Evolutionary conservation across 1,140 invertebrate genomes (phyloP).

Genomic region (Drosophila melanogaster): DNA sequence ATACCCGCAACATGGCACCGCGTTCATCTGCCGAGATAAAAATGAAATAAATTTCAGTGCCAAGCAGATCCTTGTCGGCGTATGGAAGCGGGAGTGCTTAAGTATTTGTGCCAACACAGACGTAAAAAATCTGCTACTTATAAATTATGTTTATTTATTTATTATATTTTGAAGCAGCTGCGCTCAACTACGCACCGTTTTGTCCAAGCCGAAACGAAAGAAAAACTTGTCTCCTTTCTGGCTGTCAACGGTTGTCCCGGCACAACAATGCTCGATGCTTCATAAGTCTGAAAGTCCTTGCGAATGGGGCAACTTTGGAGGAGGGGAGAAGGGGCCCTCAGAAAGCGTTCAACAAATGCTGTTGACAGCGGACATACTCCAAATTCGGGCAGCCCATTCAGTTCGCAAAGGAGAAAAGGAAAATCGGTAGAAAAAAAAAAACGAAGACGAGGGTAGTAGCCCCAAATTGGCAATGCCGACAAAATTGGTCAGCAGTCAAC

Average conservation of each 20-base stretch:
- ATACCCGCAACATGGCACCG: constrained; percentile 62
- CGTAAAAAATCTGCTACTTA: constrained; percentile 81
- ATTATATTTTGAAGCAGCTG: constrained; percentile 81
- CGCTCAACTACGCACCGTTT: constrained; percentile 72
- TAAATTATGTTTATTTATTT: constrained; percentile 84
- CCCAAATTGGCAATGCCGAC: constrained; percentile 69
- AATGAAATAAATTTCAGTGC: constrained; percentile 26
- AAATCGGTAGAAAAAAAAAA: constrained; percentile 19
- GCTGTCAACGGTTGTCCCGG: constrained; percentile 58
- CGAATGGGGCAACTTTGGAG: too few relatives aligned
- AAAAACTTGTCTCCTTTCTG: constrained; percentile 44
- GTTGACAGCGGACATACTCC: constrained; percentile 73
- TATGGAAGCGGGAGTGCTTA: constrained; percentile 45
- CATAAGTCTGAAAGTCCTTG: constrained; percentile 64
- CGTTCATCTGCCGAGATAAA: constrained; percentile 61
- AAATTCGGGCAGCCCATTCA: constrained; percentile 56
- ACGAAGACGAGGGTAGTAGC: constrained; percentile 65
- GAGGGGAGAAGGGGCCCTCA: constrained; percentile 18
- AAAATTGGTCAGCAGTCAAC: constrained; percentile 56
- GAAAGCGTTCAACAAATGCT: constrained; percentile 73
- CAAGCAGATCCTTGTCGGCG: constrained; percentile 29
- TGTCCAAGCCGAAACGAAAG: constrained; percentile 50
- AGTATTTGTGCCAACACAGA: constrained; percentile 76
- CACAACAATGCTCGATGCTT: constrained; percentile 61
- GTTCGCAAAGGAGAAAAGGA: constrained; percentile 18